A percentile compares a stretch with the other conserved stretches of the same genome.
These are phyloP conservation scores for Ceuthmochares aereus DNA, from an alignment of 2,113 vertebrate genomes.

Conservation along the genomic window DNA sequence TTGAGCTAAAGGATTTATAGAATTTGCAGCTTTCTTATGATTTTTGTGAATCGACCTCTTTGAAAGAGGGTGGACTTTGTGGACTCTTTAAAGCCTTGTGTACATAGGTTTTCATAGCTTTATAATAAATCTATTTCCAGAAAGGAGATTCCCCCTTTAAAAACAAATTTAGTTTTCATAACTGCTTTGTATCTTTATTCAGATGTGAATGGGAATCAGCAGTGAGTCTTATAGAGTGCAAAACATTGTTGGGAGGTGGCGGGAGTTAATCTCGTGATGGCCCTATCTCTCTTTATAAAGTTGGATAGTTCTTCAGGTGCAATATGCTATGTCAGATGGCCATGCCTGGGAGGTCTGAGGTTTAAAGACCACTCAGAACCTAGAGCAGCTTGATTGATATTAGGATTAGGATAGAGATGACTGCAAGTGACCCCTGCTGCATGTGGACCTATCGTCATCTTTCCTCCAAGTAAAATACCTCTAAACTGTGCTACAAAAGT, in stretches of 20 bases:
- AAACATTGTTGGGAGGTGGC: not conserved
- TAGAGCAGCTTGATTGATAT: slow-evolving; percentile 28
- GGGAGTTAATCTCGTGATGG: not conserved
- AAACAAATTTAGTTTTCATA: not conserved
- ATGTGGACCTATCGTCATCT: not conserved
- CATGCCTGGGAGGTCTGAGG: slow-evolving; percentile 43
- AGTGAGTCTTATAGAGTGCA: not conserved
- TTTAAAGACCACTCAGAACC: slow-evolving; percentile 41
- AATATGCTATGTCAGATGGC: slow-evolving; percentile 67
- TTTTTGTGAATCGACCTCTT: not conserved
- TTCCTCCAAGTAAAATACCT: not conserved
- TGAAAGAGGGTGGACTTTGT: not conserved
- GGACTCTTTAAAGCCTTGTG: not conserved
- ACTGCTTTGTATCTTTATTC: not conserved
- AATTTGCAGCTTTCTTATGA: not conserved
- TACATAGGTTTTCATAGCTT: not conserved
- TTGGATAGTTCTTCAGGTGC: slow-evolving; percentile 41
- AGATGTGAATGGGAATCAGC: not conserved
- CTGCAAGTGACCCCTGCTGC: slow-evolving; percentile 17
- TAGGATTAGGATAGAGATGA: slow-evolving; percentile 32
- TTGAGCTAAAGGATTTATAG: not conserved
- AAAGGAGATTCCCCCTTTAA: not conserved
- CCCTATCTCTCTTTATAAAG: not conserved
- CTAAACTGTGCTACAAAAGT: not conserved
- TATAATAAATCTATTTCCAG: not conserved